Conservation (phyloP, 2,113 vertebrate genomes). For the Pseudorectes ferrugineus region DNA sequence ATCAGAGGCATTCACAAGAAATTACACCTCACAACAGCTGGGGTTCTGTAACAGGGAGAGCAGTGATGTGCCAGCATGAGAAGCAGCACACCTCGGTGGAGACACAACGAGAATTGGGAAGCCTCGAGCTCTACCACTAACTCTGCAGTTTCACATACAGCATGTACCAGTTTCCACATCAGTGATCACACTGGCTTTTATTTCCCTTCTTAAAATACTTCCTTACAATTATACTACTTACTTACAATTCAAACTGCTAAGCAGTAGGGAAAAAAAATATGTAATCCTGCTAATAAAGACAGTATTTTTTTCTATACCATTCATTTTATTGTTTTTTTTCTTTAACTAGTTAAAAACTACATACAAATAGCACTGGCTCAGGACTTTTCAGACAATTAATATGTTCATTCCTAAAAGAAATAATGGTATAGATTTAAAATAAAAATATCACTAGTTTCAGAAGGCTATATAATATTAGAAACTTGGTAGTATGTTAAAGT, state of each 20-base stretch:
- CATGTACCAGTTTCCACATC: neutral
- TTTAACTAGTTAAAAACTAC: neutral
- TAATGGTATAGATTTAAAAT: neutral
- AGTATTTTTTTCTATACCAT: neutral
- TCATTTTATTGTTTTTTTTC: neutral
- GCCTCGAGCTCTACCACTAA: neutral
- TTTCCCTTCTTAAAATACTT: neutral
- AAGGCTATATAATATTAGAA: neutral
- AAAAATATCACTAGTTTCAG: neutral
- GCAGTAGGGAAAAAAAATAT: neutral
- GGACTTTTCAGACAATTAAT: neutral
- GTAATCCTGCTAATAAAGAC: neutral
- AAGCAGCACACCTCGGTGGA: neutral
- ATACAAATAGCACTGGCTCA: neutral
- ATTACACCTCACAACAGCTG: accelerated
- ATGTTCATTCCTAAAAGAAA: neutral
- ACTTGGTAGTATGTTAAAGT: neutral
- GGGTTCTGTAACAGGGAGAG: neutral
- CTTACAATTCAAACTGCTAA: neutral
- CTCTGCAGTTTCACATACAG: neutral
- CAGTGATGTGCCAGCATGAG: neutral
- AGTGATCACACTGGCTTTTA: neutral
- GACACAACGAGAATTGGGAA: neutral
- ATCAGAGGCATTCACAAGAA: neutral
- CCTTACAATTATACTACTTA: too few relatives aligned